Conservation (phyloP, 2,888 invertebrate species). For the Drosophila robusta region DNA sequence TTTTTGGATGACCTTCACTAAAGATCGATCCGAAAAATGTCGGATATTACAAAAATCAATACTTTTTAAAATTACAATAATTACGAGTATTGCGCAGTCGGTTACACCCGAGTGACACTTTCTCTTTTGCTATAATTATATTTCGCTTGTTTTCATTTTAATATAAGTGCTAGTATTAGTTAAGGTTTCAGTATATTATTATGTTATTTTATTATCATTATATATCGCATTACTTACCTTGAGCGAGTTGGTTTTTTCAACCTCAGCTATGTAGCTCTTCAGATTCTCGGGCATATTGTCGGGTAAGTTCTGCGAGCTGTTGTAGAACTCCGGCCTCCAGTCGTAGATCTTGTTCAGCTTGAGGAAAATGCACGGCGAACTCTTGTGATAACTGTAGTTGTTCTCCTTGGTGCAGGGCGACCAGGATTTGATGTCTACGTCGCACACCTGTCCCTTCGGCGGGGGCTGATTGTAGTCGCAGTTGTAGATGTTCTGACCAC, state of each 20-base stretch:
- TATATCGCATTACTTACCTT: conserved; percentile 65
- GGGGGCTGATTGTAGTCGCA: conserved; percentile 91
- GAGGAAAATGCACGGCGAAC: conserved; percentile 96
- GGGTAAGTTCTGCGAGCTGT: conserved; percentile 89
- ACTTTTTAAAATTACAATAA: too few species aligned
- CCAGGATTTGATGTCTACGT: conserved; percentile 93
- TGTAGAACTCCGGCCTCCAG: conserved; percentile 94
- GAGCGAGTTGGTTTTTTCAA: conserved; percentile 85
- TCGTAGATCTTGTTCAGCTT: conserved; percentile 98
- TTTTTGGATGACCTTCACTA: too few species aligned
- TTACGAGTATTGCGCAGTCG: too few species aligned
- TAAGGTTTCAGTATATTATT: too few species aligned
- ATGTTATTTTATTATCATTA: neutral
- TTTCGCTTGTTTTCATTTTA: too few species aligned
- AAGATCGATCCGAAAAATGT: too few species aligned
- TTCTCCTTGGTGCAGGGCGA: conserved; percentile 93
- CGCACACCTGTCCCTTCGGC: conserved; percentile 92
- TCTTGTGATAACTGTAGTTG: conserved; percentile 95
- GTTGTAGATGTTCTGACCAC: conserved; percentile 91
- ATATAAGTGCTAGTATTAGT: too few species aligned
- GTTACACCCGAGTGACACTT: too few species aligned
- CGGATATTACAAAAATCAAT: too few species aligned
- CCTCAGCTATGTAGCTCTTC: conserved; percentile 88
- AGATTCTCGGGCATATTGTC: conserved; percentile 90
- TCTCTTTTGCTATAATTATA: too few species aligned